These are phyloP conservation scores for Idaea biselata DNA, from an alignment of 2,888 invertebrate species.

Conservation along the genomic window DNA sequence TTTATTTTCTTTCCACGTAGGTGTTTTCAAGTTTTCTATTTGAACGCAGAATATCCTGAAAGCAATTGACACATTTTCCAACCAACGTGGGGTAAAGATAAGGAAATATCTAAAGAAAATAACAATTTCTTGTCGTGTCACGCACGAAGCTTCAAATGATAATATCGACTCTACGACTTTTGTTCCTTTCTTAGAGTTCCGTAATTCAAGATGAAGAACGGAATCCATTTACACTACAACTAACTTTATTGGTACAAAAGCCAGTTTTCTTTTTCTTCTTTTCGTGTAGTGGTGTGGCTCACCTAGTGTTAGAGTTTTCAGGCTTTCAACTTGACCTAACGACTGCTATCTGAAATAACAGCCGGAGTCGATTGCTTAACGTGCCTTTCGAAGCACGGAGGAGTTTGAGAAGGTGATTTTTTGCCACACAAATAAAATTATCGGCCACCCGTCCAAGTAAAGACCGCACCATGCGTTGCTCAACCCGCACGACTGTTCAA, in stretches of 20 bases:
- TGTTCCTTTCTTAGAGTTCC: background rate
- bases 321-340: too few relatives aligned
- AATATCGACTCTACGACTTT: slow-evolving; percentile 1
- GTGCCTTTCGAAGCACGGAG: too few relatives aligned
- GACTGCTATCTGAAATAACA: too few relatives aligned
- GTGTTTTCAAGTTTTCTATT: background rate
- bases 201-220: background rate
- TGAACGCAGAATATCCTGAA: slow-evolving; percentile 36
- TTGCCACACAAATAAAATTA: too few relatives aligned
- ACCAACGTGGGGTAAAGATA: slow-evolving; percentile 29
- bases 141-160: slow-evolving; percentile 28
- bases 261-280: too few relatives aligned
- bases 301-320: too few relatives aligned
- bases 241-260: background rate
- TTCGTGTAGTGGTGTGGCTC: too few relatives aligned
- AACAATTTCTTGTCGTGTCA: slow-evolving; percentile 37
- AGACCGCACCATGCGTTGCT: too few relatives aligned
- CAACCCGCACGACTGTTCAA: too few relatives aligned
- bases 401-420: too few relatives aligned
- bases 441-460: too few relatives aligned
- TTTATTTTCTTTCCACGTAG: background rate
- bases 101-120: slow-evolving; percentile 41
- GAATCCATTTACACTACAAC: background rate
- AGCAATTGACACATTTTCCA: slow-evolving; percentile 43
- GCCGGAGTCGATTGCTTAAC: too few relatives aligned